A percentile compares a stretch with the other conserved stretches of the same genome.
phyloP scores from a whole-genome alignment of 2,888 invertebrate species.

The Fragum fragum region DNA sequence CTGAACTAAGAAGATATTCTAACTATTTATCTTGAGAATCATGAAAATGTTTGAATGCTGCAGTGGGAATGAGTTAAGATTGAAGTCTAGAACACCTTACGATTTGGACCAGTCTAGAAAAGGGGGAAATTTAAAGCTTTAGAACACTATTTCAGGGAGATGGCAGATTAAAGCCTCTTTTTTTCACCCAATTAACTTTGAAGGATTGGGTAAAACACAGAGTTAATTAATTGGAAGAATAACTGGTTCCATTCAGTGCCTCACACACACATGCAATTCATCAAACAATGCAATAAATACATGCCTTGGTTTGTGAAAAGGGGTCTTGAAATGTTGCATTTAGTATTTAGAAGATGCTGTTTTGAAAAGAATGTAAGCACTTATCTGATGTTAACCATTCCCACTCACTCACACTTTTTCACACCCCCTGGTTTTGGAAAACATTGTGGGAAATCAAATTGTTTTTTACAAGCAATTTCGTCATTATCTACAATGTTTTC shows the following conservation, averaged over 20 bases:
- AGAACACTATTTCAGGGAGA: no score
- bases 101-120: no score
- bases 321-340: not conserved
- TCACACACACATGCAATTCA: not conserved
- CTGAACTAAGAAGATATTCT: no score
- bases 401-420: no score
- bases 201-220: constrained; percentile 9
- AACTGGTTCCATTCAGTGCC: not conserved
- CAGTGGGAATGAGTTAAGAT: no score
- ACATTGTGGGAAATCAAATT: not conserved
- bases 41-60: no score
- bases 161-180: not conserved
- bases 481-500: not conserved
- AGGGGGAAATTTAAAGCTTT: no score
- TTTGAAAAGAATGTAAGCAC: no score
- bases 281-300: not conserved
- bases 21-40: no score
- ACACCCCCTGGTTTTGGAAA: not conserved
- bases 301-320: not conserved
- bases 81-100: no score
- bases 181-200: constrained; percentile 6
- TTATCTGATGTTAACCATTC: no score
- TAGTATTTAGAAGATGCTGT: not conserved
- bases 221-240: constrained; percentile 13
- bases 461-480: not conserved